Percentiles rank a stretch among this genome's conserved stretches.
Conservation (phyloP, 2,888 invertebrate genomes). For the Podotricha telesiphe region DNA sequence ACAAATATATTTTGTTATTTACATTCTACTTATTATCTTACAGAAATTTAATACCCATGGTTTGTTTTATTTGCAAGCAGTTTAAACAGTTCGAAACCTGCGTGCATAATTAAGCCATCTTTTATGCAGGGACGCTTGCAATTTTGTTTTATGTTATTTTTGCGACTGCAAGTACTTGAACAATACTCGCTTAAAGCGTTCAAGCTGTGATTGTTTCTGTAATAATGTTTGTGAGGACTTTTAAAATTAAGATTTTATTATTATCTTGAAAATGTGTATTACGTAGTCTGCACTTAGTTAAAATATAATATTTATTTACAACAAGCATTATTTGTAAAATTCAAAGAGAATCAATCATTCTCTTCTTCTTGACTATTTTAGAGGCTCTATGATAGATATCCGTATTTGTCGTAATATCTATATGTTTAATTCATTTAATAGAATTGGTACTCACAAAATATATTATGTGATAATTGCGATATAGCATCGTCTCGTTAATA, state of each 20-base stretch:
- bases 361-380: too few species aligned
- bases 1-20: not conserved
- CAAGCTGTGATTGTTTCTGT: slow-evolving; percentile 23
- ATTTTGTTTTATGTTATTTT: slow-evolving; percentile 28
- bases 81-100: slow-evolving; percentile 27
- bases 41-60: not conserved
- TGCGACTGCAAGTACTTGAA: slow-evolving; percentile 18
- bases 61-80: slow-evolving; percentile 23
- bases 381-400: too few species aligned
- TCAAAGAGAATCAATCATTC: too few species aligned
- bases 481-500: too few species aligned
- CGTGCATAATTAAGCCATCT: slow-evolving; percentile 38
- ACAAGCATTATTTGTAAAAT: too few species aligned
- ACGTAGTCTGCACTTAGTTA: too few species aligned
- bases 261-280: not conserved
- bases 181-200: slow-evolving; percentile 16
- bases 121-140: slow-evolving; percentile 33
- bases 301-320: too few species aligned
- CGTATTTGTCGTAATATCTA: too few species aligned
- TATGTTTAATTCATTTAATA: too few species aligned
- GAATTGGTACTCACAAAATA: too few species aligned
- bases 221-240: not conserved
- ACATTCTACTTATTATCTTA: not conserved
- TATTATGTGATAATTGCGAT: too few species aligned
- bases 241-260: not conserved